Base-by-base conservation (phyloP, 1,140 invertebrate genomes). In the Drosophila aff. region DNA sequence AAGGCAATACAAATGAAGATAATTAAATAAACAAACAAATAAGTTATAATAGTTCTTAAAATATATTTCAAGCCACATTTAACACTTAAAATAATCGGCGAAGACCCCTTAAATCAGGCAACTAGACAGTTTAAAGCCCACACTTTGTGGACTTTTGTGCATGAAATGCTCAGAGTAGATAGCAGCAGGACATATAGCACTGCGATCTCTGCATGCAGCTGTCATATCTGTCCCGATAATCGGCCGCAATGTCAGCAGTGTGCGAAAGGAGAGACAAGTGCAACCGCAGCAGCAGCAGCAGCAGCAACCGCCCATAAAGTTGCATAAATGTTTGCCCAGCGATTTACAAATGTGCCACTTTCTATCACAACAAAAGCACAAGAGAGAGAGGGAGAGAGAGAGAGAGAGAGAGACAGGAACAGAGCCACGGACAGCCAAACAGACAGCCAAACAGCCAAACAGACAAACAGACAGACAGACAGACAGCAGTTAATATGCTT, bases 331-430 rank as follows among this genome's bases (percentile, higher is more conserved):
- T 84, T 85, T 81, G 67, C 69, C 66, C 64, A 60, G 73, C 65
- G 69, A 71, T 81, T 86, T 76, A 79, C 82, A 77, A 85, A 86
- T 83, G 84, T 83, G 81, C 77, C 84, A 87, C 84, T 87, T 87
- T 87, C 84, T 83, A 83, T 87, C 77, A 87, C 74, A 87, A 83
- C 81, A 89, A 83, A 74, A 65, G 62, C 57, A 55, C 28, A 40
- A 33, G 28, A 23, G 36, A 26, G 44, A 57, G 58, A 28, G 61
- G 18, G n/a, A 46, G 47, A 16, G 41, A 47, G 47, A 15, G 13
- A 41, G 44, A 47, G 28, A 31, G 53, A 26, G 44, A 36, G 26
- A 55, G 40, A 21, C 36, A 58, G 18, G 46, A 44, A 10, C 3
- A 52, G 26, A 50, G 40, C 11, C 33, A 52, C 49, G 40, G 40